Percentiles rank a stretch among this genome's conserved stretches.
phyloP scores from a whole-genome alignment of 2,113 vertebrate genomes.

The Pontoporia blainvillei region DNA sequence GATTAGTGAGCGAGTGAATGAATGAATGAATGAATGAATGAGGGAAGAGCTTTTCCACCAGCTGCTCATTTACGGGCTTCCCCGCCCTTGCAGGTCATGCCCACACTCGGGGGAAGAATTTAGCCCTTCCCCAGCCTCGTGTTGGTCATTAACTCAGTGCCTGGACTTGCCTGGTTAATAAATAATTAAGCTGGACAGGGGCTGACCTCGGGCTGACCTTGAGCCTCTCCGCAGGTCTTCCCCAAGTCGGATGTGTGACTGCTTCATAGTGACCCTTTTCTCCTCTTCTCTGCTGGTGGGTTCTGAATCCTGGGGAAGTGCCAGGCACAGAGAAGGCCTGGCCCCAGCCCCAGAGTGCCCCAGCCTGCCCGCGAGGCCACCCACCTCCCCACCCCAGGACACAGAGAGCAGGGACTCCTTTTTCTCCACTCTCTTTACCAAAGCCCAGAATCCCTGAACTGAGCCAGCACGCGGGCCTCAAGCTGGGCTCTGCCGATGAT shows the following conservation, averaged over 20 bases:
- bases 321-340: background rate
- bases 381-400: background rate
- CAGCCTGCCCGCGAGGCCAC: background rate
- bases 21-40: background rate
- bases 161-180: constrained; percentile 6
- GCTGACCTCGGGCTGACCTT: constrained; percentile 56
- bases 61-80: background rate
- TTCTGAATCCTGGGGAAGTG: background rate
- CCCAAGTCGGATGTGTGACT: background rate
- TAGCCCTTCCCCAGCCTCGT: background rate
- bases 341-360: background rate
- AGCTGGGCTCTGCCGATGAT: background rate
- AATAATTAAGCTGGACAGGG: constrained; percentile 37
- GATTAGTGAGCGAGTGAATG: background rate
- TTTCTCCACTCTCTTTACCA: background rate
- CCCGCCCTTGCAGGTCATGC: background rate
- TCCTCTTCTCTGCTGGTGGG: background rate
- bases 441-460: background rate
- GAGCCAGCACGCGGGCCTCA: fast-evolving
- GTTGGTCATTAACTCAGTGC: background rate
- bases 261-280: background rate
- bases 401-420: background rate
- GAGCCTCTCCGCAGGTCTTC: background rate
- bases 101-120: background rate
- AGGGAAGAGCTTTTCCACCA: background rate